phyloP scores from a whole-genome alignment of 1,140 invertebrate species.

The Leptopilina boulardi region DNA sequence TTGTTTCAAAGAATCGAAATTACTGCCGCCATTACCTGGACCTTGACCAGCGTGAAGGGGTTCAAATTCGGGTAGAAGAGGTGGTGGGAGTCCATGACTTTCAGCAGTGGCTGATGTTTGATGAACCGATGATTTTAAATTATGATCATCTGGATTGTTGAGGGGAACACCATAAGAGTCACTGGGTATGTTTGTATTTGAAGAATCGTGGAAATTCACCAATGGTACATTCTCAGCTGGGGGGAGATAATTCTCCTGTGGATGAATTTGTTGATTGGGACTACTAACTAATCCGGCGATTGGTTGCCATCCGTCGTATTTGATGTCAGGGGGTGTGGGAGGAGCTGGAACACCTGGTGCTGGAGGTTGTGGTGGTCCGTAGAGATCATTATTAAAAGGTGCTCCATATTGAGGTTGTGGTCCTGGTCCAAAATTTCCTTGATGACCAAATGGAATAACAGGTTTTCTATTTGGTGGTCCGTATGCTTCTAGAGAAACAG shows the following conservation, averaged over 20 bases:
- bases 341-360: constrained; percentile 83
- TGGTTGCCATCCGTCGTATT: constrained; percentile 90
- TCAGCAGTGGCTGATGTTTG: constrained; percentile 58
- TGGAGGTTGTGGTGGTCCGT: constrained; percentile 78
- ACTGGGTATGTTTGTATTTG: constrained; percentile 64
- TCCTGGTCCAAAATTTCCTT: constrained; percentile 71
- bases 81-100: constrained; percentile 72
- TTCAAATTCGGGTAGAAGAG: constrained; percentile 68
- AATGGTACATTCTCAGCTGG: constrained; percentile 57
- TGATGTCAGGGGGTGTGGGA: constrained; percentile 84
- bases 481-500: constrained; percentile 68
- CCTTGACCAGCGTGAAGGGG: constrained; percentile 67
- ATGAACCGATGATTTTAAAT: constrained; percentile 66
- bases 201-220: constrained; percentile 43
- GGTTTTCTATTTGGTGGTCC: constrained; percentile 70
- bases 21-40: constrained; percentile 47
- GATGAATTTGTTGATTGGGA: constrained; percentile 55
- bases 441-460: constrained; percentile 73
- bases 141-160: constrained; percentile 68
- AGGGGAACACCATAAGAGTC: constrained; percentile 73
- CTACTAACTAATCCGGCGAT: constrained; percentile 80
- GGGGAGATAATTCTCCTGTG: constrained; percentile 5
- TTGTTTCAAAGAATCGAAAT: not conserved
- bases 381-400: constrained; percentile 70
- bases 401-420: constrained; percentile 68